Percentiles rank a stretch among this genome's conserved stretches.
phyloP scores from a whole-genome alignment of 1,140 invertebrate genomes.

The Heliothis subflexa region DNA sequence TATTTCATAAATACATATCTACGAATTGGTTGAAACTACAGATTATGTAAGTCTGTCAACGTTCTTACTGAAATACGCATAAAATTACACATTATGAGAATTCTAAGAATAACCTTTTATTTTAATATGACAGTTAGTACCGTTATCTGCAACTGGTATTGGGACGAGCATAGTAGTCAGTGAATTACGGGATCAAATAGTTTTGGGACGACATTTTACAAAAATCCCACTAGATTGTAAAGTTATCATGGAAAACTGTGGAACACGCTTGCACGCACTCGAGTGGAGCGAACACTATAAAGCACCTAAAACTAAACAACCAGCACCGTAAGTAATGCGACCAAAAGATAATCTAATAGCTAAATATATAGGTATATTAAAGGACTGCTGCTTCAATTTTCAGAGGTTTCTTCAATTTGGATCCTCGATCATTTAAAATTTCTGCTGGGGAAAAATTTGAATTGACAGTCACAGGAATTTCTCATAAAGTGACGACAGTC shows the following conservation, averaged over 20 bases:
- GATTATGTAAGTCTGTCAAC: not conserved
- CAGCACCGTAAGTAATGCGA: conserved; percentile 61
- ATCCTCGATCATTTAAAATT: conserved; percentile 76
- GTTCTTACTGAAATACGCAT: too few species aligned
- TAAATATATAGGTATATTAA: not conserved
- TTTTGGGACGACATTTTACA: conserved; percentile 77
- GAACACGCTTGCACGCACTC: conserved; percentile 71
- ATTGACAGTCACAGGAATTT: conserved; percentile 70
- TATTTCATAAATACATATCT: not conserved
- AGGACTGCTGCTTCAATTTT: conserved; percentile 37
- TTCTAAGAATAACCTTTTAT: not conserved
- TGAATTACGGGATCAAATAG: conserved; percentile 67
- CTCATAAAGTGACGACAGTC: conserved; percentile 69
- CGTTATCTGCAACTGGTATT: conserved; percentile 74
- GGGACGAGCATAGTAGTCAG: conserved; percentile 80
- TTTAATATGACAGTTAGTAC: conserved; percentile 65
- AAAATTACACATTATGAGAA: too few species aligned
- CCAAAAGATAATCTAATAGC: not conserved
- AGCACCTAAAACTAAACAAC: conserved; percentile 73
- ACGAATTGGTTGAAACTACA: not conserved
- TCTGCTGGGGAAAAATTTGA: conserved; percentile 75
- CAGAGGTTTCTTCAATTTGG: conserved; percentile 75
- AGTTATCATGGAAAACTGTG: conserved; percentile 77
- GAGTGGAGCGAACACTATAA: conserved; percentile 81
- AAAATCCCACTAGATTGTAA: conserved; percentile 74